phyloP scores from a whole-genome alignment of 2,113 vertebrate species.

The Phylloscopus trochiloides region DNA sequence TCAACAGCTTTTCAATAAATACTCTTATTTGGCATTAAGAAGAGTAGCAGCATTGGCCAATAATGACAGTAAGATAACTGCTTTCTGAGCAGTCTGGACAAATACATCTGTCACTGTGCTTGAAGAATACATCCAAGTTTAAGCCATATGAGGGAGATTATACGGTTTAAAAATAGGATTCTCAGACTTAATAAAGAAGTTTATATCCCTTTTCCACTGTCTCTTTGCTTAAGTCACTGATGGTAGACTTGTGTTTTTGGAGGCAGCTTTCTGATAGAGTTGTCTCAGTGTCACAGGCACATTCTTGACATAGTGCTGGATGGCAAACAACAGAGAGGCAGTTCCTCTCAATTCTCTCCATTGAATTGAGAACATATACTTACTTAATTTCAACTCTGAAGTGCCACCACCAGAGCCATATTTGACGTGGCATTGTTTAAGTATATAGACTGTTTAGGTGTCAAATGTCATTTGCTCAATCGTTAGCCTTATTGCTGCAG shows the following conservation, averaged over 20 bases:
- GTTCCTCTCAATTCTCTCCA: not conserved
- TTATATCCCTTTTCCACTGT: not conserved
- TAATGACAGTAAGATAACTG: not conserved
- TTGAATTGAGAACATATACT: not conserved
- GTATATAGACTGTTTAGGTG: not conserved
- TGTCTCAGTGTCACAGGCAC: not conserved
- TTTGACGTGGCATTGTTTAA: not conserved
- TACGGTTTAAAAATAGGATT: not conserved
- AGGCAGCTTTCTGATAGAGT: not conserved
- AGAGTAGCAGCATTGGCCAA: not conserved
- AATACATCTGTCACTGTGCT: not conserved
- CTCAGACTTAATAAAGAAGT: not conserved
- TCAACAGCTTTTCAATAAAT: not conserved
- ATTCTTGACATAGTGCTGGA: not conserved
- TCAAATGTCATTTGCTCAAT: not conserved
- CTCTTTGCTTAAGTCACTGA: not conserved
- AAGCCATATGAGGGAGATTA: not conserved
- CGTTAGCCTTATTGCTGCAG: not conserved
- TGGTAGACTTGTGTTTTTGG: not conserved
- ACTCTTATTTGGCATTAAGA: not conserved
- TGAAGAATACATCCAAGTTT: not conserved
- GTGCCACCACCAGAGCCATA: not conserved
- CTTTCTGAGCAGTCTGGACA: not conserved
- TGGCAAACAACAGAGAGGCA: not conserved
- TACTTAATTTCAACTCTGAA: not conserved